These are phyloP conservation scores for Erythrolamprus reginae DNA, from an alignment of 2,113 vertebrate species.

Conservation along the genomic window DNA sequence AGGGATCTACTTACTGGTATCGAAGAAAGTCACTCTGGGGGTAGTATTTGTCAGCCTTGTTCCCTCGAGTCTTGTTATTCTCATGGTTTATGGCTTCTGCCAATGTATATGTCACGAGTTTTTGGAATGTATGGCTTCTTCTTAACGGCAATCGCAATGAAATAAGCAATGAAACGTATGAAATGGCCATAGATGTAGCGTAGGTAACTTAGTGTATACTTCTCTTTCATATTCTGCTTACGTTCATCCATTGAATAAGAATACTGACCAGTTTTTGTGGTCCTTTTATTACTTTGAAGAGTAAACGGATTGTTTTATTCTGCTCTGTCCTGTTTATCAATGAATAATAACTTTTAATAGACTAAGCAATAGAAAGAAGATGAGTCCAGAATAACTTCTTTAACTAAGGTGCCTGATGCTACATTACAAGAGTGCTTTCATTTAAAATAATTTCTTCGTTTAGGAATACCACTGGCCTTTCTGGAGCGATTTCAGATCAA, in stretches of 20 bases:
- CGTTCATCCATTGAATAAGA: slow-evolving; percentile 21
- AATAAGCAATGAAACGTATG: slow-evolving; percentile 22
- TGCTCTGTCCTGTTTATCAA: neutral
- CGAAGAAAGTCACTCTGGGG: slow-evolving; percentile 86
- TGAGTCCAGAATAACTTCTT: neutral
- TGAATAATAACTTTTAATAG: slow-evolving; percentile 12
- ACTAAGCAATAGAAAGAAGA: slow-evolving; percentile 27
- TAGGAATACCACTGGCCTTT: slow-evolving; percentile 4
- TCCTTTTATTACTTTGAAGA: slow-evolving; percentile 22
- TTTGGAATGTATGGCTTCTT: slow-evolving; percentile 83
- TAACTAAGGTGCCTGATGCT: slow-evolving; percentile 20
- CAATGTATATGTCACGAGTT: slow-evolving; percentile 90
- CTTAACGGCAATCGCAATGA: slow-evolving; percentile 56
- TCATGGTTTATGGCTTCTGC: slow-evolving; percentile 91
- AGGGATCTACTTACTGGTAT: slow-evolving; percentile 92
- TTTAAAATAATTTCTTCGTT: slow-evolving; percentile 13
- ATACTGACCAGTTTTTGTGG: slow-evolving; percentile 13
- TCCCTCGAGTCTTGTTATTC: slow-evolving; percentile 86
- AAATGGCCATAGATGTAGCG: slow-evolving; percentile 44
- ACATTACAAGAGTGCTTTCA: neutral
- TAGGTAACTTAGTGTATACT: slow-evolving; percentile 18
- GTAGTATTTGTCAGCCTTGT: slow-evolving; percentile 92
- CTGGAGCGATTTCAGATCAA: neutral
- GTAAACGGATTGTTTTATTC: neutral
- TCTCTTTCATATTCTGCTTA: slow-evolving; percentile 42